phyloP scores from a whole-genome alignment of 2,797 vertebrate species.

The Anniella stebbinsi region DNA sequence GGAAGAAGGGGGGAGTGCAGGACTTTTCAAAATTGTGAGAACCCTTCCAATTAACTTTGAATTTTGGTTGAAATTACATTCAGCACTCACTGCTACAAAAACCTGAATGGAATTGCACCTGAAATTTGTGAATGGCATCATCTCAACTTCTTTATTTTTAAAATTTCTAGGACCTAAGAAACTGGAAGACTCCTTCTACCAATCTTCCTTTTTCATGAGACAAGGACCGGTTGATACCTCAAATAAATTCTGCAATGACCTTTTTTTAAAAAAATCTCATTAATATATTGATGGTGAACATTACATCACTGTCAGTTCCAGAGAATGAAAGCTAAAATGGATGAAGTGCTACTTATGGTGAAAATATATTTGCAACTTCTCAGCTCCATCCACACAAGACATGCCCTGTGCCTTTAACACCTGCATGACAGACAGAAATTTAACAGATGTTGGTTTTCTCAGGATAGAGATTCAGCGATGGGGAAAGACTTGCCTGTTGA shows the following conservation, averaged over 20 bases:
- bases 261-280: neutral
- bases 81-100: neutral
- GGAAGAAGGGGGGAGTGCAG: too few relatives aligned
- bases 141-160: neutral
- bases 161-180: neutral
- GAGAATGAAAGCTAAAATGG: neutral
- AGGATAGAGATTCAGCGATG: neutral
- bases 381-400: neutral
- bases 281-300: slow-evolving; percentile 6
- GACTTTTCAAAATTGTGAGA: neutral
- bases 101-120: neutral
- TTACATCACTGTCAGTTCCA: neutral
- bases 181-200: neutral
- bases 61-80: neutral
- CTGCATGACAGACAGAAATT: neutral
- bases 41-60: neutral
- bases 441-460: neutral
- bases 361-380: neutral
- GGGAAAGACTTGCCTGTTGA: neutral
- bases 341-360: neutral
- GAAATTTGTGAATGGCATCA: neutral
- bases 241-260: slow-evolving; percentile 1
- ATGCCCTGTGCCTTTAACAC: neutral
- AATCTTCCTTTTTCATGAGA: neutral
- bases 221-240: neutral